Percentiles rank a stretch among this genome's conserved stretches.
Conservation (phyloP, 2,113 vertebrate species). For the Petroica traversi region DNA sequence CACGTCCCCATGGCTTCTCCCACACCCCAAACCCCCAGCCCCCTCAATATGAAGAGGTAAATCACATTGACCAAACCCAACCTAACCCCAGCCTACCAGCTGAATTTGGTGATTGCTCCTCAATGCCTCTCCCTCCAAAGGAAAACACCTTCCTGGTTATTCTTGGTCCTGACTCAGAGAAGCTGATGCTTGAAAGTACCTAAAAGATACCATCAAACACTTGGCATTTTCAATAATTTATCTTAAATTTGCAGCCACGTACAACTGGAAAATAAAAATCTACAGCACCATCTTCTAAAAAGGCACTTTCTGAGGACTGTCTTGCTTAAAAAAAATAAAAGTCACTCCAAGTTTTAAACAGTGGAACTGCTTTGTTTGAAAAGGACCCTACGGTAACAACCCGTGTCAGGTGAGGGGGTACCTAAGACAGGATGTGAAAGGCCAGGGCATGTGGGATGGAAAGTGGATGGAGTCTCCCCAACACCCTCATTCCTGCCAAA, state of each 20-base stretch:
- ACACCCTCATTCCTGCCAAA: neutral
- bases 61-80: neutral
- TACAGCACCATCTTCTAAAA: conserved; percentile 95
- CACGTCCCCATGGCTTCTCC: neutral
- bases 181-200: conserved; percentile 72
- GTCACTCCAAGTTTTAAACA: conserved; percentile 40
- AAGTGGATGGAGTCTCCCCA: neutral
- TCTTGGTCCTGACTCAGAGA: conserved; percentile 81
- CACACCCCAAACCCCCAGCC: neutral
- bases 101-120: conserved; percentile 64
- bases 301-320: conserved; percentile 96
- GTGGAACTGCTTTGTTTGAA: conserved; percentile 44
- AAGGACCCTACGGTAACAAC: neutral
- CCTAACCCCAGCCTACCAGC: conserved; percentile 26
- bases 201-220: conserved; percentile 78
- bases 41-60: conserved; percentile 7
- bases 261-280: conserved; percentile 79
- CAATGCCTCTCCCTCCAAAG: conserved; percentile 14
- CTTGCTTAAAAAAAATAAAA: conserved; percentile 64
- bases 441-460: neutral
- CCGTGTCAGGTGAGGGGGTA: neutral
- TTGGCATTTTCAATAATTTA: conserved; percentile 77
- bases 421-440: conserved; percentile 11
- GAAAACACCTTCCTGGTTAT: conserved; percentile 62
- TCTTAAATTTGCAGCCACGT: conserved; percentile 67